Evolutionary conservation across 2,888 invertebrate genomes (phyloP).

Genomic region (Rotaria magnacalcarata): DNA sequence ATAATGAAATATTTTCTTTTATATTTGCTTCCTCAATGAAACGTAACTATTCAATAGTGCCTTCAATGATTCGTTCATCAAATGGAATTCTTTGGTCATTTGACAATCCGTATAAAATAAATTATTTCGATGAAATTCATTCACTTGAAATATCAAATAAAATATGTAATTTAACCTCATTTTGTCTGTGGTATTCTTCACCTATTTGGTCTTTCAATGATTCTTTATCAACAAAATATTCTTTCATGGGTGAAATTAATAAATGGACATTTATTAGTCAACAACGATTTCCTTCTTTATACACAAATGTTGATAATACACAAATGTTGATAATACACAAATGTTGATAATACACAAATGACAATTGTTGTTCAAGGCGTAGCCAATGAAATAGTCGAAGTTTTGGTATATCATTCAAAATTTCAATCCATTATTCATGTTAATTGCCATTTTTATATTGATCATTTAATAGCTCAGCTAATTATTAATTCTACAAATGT

Average conservation of each 20-base stretch:
- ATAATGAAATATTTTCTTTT: background rate
- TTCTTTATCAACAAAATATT: conserved; percentile 45
- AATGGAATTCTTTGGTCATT: background rate
- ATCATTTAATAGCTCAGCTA: background rate
- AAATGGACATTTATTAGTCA: conserved; percentile 21
- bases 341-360: conserved; percentile 64
- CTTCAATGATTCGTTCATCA: background rate
- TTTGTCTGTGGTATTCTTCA: conserved; percentile 11
- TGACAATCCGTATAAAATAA: background rate
- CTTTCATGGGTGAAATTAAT: conserved; percentile 41
- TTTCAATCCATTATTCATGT: background rate
- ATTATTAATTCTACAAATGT: background rate
- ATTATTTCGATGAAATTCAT: background rate
- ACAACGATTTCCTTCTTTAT: conserved; percentile 52
- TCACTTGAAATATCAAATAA: background rate
- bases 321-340: conserved; percentile 70
- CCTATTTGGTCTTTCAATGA: background rate
- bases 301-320: conserved; percentile 71
- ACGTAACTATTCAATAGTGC: background rate
- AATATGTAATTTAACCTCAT: background rate
- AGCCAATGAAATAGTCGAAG: background rate
- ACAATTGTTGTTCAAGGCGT: background rate
- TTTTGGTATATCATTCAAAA: background rate
- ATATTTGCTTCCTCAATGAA: background rate
- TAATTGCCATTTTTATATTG: background rate